Evolutionary conservation across 2,797 vertebrate genomes (phyloP), one percentile per base, ranked within the genome.

Genomic region (Macropus fuliginosus): DNA sequence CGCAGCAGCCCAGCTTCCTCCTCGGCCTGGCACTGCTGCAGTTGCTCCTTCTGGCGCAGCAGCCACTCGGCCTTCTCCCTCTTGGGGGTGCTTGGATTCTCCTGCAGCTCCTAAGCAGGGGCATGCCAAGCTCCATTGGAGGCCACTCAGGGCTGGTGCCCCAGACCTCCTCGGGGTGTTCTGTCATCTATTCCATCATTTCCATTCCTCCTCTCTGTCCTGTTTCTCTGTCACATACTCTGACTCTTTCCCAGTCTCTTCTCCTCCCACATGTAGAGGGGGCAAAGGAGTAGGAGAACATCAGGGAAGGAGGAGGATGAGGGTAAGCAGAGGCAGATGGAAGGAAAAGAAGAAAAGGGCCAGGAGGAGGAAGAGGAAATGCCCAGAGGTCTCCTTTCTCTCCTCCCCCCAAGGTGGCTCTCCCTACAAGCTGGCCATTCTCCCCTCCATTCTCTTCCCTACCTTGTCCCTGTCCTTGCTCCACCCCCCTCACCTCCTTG

Each of bases 31-130:
- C 99, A 98, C 98, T 99, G 99, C 98, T 99, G 99, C 94, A 99
- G 98, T 97, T 99, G 99, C 98, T 99, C 99, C 98, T 99, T 99
- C 98, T 99, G 99, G 94, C 99, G 99, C 96, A 99, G 98, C 97
- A 99, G 98, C 99, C 99, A 99, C 96, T 99, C 99, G 91, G 99
- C 99, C 96, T 99, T 99, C 98, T 99, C 99, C 40, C 99, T 98
- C 98, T 99, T 99, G 40, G 99, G 99, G 0, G 99, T 99, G 29
- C 99, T 99, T 98, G 99, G 99, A 98, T 99, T 99, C 98, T 99
- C 99, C 57, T 99, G 99, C 91, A 99, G 99, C 95, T 99, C 99
- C 99, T 99, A 94, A 29, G 91, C 0, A 93, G 91, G 21, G 21
- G 46, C 27, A 56, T 4, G 1, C 55, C 50, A 28, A 59, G 40